Conservation (phyloP, 2,113 vertebrate species). For the Aptenodytes forsteri region DNA sequence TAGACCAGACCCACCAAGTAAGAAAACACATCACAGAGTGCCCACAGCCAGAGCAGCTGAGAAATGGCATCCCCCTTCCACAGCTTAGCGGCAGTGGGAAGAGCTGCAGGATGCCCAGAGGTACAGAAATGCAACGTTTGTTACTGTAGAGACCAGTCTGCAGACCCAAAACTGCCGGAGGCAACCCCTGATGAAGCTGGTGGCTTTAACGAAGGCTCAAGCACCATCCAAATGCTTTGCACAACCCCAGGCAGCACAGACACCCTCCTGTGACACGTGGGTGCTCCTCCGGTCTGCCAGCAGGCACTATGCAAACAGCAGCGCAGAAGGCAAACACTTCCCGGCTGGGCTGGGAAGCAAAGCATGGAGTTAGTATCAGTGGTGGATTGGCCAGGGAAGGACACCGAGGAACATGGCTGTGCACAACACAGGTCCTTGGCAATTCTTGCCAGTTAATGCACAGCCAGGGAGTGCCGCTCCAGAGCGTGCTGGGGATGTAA, state of each 20-base stretch:
- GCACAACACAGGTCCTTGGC: background rate
- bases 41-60: background rate
- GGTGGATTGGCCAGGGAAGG: background rate
- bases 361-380: background rate
- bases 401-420: fast-evolving
- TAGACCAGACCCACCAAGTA: background rate
- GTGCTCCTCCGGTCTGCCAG: background rate
- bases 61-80: background rate
- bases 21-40: background rate
- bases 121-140: background rate
- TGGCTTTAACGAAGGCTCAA: background rate
- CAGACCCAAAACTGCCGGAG: background rate
- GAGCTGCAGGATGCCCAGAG: background rate
- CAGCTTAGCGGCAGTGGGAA: background rate
- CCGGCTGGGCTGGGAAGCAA: background rate
- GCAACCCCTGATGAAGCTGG: background rate
- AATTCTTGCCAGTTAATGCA: background rate
- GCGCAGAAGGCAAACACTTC: background rate
- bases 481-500: background rate
- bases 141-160: background rate
- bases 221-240: background rate
- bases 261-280: fast-evolving
- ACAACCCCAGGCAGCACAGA: background rate
- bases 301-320: background rate
- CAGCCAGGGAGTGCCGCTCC: background rate